phyloP scores from a whole-genome alignment of 2,113 vertebrate species.

The Mola mola region DNA sequence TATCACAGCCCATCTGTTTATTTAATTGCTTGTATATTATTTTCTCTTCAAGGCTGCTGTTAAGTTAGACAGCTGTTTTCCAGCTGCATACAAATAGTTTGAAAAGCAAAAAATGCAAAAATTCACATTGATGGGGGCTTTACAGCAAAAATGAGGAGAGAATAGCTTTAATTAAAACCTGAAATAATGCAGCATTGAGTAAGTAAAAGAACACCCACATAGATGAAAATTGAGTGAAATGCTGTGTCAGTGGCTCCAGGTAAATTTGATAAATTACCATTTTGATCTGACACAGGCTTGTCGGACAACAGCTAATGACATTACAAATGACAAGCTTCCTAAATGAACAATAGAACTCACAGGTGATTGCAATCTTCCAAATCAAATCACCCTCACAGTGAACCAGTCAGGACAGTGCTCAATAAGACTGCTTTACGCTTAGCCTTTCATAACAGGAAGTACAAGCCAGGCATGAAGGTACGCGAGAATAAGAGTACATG shows the following conservation, averaged over 20 bases:
- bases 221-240: conserved; percentile 11
- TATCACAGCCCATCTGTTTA: conserved; percentile 65
- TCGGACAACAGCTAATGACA: conserved; percentile 20
- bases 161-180: conserved; percentile 20
- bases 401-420: too few relatives aligned
- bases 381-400: neutral
- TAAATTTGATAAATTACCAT: conserved; percentile 2
- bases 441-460: neutral
- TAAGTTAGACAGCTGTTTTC: conserved; percentile 31
- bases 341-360: neutral
- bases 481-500: neutral
- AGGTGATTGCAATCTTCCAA: conserved; percentile 2
- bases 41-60: conserved; percentile 48
- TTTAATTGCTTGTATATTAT: conserved; percentile 49
- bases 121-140: conserved; percentile 10
- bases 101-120: conserved; percentile 15
- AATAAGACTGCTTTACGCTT: too few relatives aligned
- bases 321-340: conserved; percentile 12
- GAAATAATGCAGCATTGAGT: conserved; percentile 10
- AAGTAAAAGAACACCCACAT: neutral
- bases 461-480: too few relatives aligned
- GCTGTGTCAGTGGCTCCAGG: neutral
- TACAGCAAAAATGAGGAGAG: neutral
- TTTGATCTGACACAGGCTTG: conserved; percentile 4
- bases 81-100: conserved; percentile 47